These are phyloP conservation scores for Seira musarum DNA, from an alignment of 2,888 invertebrate species.

Conservation along the genomic window DNA sequence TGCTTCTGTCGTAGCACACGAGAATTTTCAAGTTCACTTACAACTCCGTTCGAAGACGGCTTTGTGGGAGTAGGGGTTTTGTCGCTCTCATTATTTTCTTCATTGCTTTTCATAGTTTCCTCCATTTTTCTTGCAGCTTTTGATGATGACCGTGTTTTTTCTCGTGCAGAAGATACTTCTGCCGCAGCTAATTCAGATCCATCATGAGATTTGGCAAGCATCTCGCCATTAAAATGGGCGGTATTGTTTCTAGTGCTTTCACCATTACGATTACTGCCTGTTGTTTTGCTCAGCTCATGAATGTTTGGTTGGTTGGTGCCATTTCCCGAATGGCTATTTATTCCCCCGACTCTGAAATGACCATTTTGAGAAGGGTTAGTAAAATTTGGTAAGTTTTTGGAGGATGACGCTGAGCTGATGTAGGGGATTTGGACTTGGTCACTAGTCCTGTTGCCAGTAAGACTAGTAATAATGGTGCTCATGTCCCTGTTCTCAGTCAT, in stretches of 20 bases:
- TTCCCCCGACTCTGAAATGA: conserved; percentile 2
- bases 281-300: neutral
- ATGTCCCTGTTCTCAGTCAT: neutral
- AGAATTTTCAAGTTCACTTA: conserved; percentile 21
- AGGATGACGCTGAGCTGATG: no score
- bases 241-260: conserved; percentile 14
- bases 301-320: neutral
- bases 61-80: neutral
- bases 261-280: conserved; percentile 4
- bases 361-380: neutral
- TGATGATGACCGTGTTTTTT: neutral
- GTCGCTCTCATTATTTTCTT: conserved; percentile 16
- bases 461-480: no score
- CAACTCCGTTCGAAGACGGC: neutral
- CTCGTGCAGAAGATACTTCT: neutral
- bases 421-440: conserved; percentile 20
- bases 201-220: conserved; percentile 18
- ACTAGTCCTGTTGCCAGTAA: conserved; percentile 27
- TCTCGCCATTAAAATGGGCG: conserved; percentile 23
- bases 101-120: neutral
- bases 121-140: neutral
- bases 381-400: no score
- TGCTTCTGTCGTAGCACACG: no score
- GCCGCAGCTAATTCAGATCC: neutral
- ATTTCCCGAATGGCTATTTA: neutral